Evolutionary conservation across 1,140 invertebrate species (phyloP), one percentile per base, ranked within the genome.

Genomic region (Brachionus manjavacas): DNA sequence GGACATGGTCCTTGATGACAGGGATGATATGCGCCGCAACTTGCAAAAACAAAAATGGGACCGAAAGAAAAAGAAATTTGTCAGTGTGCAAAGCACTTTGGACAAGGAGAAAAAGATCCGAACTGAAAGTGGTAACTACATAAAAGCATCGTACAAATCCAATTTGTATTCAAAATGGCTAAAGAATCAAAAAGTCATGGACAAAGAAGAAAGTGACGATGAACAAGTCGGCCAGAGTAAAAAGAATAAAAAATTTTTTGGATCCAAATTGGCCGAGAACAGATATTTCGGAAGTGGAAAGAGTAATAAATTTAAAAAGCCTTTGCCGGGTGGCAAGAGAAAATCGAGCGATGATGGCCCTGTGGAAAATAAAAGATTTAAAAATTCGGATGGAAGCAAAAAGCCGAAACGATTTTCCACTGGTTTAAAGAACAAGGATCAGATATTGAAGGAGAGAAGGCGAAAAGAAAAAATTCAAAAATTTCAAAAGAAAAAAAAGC

Each of bases 21-120:
- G 31, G n/a, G 52, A 68, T 2, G 11, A 68, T 49, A 83, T 83
- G 43, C 23, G 35, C 14, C 60, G 35, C 39, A 83, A 41, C 39
- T 39, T 83, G 23, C 81, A 83, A 55, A 83, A 83, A 46, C 35
- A 55, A 39, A 83, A 83, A 46, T 84, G 83, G 83, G 83, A 84
- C 20, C 9, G 83, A 52, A 84, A 84, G 31, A 72, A 76, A 39
- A 84, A 84, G n/a, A 84, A 84, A 74, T 84, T 74, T 28, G 46
- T 84, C 12, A 72, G 66, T 28, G 25, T 64, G 8, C 60, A 72
- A 11, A 39, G 35, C 25, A 78, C 43, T 14, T 14, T 55, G 25
- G 70, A 72, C 7, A 84, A 84, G n/a, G 20, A 43, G 20, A 76
- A 76, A 84, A 74, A 74, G 23, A 84, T 84, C 20, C 49, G 74